Evolutionary conservation across 2,888 invertebrate species (phyloP), one percentile per base, ranked within the genome.

Genomic region (Cotesia congregata): DNA sequence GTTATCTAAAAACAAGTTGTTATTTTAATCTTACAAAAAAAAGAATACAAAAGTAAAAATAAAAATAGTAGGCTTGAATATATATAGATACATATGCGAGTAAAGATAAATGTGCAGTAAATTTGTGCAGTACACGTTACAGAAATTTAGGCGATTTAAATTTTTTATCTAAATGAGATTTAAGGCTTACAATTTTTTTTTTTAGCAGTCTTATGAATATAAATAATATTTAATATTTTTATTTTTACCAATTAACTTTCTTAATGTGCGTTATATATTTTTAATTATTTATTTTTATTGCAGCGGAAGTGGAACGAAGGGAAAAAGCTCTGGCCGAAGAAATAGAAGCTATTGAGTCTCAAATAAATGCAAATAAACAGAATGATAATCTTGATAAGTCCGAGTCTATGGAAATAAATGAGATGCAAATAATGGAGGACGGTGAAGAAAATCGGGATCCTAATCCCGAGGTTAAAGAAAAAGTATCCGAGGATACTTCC

Each of bases 391-490:
- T 85, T 70, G 83, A 79, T 39, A 80, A 83, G 9, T 30, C 80
- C 3, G 67, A 82, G 38, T 39, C 84, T 0, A 77, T 79, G 12
- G 79, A 83, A 69, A 74, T 72, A 5, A 81, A 80, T 61, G 77
- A 30, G 72, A 75, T 41, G 6, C 82, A 78, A 15, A 78, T 82
- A 0, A 80, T 82, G 39, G 83, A 86, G 40, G 88, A 87, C 20
- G 86, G 85, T 0, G 85, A 84, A 60, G 88, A 89, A 79, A 89
- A 89, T 82, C 86, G 86, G 4, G 89, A 89, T 83, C 88, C 88
- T 2, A 88, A 87, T 83, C 87, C 87, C 6, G 87, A 88, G 6
- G 82, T 79, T 69, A 82, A 78, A 7, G 77, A 73, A 5, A 75
- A 30, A 50, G 50, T 50, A 50, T 7, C 7, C 4, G 50, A 50